Evolutionary conservation across 2,113 vertebrate species (phyloP), one percentile per base, ranked within the genome.

Genomic region (Anser cygnoides): DNA sequence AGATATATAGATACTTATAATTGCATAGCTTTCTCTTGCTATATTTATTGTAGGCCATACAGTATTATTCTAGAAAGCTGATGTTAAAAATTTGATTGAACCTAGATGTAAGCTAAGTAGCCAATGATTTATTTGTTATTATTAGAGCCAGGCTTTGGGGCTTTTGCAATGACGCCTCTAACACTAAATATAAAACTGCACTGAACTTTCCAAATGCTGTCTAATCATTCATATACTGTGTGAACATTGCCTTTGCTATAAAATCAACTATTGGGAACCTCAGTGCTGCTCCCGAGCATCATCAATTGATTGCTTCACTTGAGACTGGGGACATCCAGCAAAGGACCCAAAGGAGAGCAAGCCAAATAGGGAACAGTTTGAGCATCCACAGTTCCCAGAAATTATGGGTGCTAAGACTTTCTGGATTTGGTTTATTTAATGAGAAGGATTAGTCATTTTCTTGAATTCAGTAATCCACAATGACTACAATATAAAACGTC

Each of bases 91-190:
- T 63, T 9, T 37, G 39, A 61, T 52, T 84, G 20, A 77, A 66
- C 20, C 70, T 52, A 85, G 76, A 19, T 2, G 6, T 20, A 58
- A 72, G 16, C 14, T 22, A 77, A 77, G 63, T 3, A 46, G 50
- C 8, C 74, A 80, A 75, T 72, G 33, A 2, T 58, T 92, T 66
- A 61, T 49, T n/a, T 72, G 8, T 55, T 50, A 13, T 82, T 74
- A 15, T 37, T 78, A 23, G 44, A 22, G 16, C 16, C 25, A 49
- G 28, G 13, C 46, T 75, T 58, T 0, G 0, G 33, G 39, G n/a
- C 17, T 92, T 90, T 59, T 84, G 67, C 23, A 55, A 3, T n/a
- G 55, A 50, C 52, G 44, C 35, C 50, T 61, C 8, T 50, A 87
- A 25, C 25, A 16, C 35, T 21, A 17, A 31, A 9, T 44, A 59